phyloP scores from a whole-genome alignment of 2,113 vertebrate genomes.

The Tinamus guttatus region DNA sequence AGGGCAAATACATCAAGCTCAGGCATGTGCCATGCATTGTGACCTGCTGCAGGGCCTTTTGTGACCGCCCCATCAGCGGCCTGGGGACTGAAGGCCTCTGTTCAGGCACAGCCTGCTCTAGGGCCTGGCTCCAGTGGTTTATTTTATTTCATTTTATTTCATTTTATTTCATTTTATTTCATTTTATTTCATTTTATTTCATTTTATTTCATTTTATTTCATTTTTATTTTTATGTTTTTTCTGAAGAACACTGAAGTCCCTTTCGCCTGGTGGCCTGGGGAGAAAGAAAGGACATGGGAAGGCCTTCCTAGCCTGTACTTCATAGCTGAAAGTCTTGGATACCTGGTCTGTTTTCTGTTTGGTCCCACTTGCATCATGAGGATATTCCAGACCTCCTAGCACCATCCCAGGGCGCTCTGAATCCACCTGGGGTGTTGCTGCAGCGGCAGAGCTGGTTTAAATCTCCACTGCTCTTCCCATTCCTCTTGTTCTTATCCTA shows the following conservation, averaged over 20 bases:
- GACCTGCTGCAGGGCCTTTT: neutral
- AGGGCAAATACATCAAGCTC: neutral
- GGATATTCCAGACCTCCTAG: neutral
- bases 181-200: too few species aligned
- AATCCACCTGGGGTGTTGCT: accelerated
- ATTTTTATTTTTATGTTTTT: neutral
- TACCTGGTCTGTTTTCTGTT: accelerated
- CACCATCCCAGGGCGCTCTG: accelerated
- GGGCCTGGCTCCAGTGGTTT: accelerated
- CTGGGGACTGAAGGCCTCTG: neutral
- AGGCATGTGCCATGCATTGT: slow-evolving; percentile 10
- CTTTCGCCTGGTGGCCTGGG: accelerated
- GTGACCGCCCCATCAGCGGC: neutral
- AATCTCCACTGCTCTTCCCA: neutral
- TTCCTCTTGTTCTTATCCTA: neutral
- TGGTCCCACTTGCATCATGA: accelerated
- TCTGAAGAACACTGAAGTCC: neutral
- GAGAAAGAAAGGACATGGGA: accelerated
- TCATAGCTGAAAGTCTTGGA: accelerated
- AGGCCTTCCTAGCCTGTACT: accelerated
- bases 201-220: too few species aligned
- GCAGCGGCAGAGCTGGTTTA: neutral
- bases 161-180: too few species aligned
- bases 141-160: too few species aligned
- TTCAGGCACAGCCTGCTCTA: neutral